Evolutionary conservation across 2,797 vertebrate genomes (phyloP).

Genomic region (Valencia hispanica): DNA sequence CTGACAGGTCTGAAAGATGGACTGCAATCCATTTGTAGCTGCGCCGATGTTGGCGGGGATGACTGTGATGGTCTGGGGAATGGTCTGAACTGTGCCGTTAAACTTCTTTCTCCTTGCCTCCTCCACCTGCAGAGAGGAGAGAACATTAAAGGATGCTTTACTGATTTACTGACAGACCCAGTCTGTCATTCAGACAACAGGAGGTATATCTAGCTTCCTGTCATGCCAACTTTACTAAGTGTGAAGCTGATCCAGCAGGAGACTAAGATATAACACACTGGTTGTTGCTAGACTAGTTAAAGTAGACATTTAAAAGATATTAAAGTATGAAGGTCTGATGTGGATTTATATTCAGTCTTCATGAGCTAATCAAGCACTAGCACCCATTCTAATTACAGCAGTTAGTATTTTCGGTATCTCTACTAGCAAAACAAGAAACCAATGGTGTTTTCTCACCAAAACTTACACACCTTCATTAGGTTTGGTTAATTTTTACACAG

Average conservation of each 20-base stretch:
- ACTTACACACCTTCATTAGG: too few species aligned
- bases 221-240: background rate
- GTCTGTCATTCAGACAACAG: background rate
- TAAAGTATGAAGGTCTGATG: too few species aligned
- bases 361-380: too few species aligned
- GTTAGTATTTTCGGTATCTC: background rate
- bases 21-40: conserved; percentile 89
- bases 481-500: too few species aligned
- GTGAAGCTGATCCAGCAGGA: background rate
- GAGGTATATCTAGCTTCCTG: background rate
- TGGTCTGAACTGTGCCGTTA: conserved; percentile 92
- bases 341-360: too few species aligned
- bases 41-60: conserved; percentile 94
- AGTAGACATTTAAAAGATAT: too few species aligned
- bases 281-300: background rate
- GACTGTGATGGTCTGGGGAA: conserved; percentile 96
- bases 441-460: background rate
- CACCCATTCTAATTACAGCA: too few species aligned
- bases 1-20: conserved; percentile 97
- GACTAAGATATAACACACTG: background rate
- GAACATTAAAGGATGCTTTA: background rate
- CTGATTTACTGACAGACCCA: background rate
- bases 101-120: conserved; percentile 96
- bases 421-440: background rate
- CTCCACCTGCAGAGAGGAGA: conserved; percentile 80